Evolutionary conservation across 2,797 vertebrate species (phyloP), one percentile per base, ranked within the genome.

Genomic region (Oreortyx pictus): DNA sequence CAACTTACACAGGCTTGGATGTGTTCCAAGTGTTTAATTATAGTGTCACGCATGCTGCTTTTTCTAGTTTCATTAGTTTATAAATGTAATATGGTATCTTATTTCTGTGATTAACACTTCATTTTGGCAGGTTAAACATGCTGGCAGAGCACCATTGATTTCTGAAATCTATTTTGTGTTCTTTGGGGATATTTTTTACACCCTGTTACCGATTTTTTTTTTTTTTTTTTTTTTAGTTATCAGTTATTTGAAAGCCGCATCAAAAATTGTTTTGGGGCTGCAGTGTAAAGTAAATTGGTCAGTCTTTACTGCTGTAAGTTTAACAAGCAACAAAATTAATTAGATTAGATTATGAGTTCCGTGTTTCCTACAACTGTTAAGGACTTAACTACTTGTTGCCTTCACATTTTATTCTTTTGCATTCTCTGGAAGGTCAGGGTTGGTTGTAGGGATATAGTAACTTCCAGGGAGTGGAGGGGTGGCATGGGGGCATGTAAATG

Each of bases 51-150:
- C 89, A 95, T 96, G 97, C 97, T 97, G 98, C 97, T 97, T 96
- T 97, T 97, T 97, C 97, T 96, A 97, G 96, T 98, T 97, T 97
- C 97, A 97, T 98, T 98, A 97, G 97, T 98, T 98, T 98, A 97
- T 97, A 97, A 98, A 97, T 95, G 96, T 97, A 97, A 96, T 97
- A 97, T 97, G 95, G 97, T 97, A 96, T 97, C 98, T 97, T 96
- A 96, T 97, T 97, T 97, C 97, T 97, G 97, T 97, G 98, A 98
- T 98, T 98, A 98, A 97, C 97, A 97, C 98, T 97, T 98, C 97
- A 97, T 96, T 97, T 97, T 97, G 95, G 95, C 96, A 96, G 96
- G 96, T 97, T 98, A 97, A 98, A 97, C 97, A 96, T 9, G 89
- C 93, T 96, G 96, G 95, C 96, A 87, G 96, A 96, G 94, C 96